A percentile compares a stretch with the other conserved stretches of the same genome.
These are phyloP conservation scores for Agrochola litura DNA, from an alignment of 2,888 invertebrate genomes.

Conservation along the genomic window DNA sequence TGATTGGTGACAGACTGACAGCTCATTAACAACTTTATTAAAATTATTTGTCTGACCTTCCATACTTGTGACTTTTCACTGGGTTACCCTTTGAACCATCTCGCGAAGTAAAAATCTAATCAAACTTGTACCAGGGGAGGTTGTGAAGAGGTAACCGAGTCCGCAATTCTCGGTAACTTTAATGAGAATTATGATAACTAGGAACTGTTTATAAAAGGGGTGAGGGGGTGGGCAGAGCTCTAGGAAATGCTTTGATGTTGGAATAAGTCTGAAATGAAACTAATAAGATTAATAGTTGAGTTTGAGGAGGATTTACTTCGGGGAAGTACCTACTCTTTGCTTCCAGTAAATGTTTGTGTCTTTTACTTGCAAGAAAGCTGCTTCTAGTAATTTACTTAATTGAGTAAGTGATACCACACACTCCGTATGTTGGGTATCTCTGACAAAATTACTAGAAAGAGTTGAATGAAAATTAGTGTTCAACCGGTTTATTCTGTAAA, in stretches of 20 bases:
- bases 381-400: not conserved
- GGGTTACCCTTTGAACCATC: slow-evolving; percentile 14
- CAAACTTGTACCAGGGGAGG: slow-evolving; percentile 46
- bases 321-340: not conserved
- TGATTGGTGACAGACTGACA: not conserved
- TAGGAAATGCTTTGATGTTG: slow-evolving; percentile 32
- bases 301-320: not conserved
- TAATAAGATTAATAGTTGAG: slow-evolving; percentile 21
- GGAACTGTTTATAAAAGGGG: slow-evolving; percentile 4
- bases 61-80: slow-evolving; percentile 1
- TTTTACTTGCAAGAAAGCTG: not conserved
- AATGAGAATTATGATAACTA: slow-evolving; percentile 51
- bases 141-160: slow-evolving; percentile 17
- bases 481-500: too few relatives aligned
- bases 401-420: not conserved
- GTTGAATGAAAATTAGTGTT: not conserved
- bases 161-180: slow-evolving; percentile 39
- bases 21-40: not conserved
- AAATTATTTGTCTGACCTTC: not conserved
- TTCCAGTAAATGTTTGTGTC: not conserved
- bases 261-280: slow-evolving; percentile 15
- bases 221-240: not conserved
- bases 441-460: not conserved
- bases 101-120: slow-evolving; percentile 41
- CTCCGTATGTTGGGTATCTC: not conserved